These are phyloP conservation scores for Dasypogon diadema DNA, from an alignment of 2,888 invertebrate species.

Conservation along the genomic window DNA sequence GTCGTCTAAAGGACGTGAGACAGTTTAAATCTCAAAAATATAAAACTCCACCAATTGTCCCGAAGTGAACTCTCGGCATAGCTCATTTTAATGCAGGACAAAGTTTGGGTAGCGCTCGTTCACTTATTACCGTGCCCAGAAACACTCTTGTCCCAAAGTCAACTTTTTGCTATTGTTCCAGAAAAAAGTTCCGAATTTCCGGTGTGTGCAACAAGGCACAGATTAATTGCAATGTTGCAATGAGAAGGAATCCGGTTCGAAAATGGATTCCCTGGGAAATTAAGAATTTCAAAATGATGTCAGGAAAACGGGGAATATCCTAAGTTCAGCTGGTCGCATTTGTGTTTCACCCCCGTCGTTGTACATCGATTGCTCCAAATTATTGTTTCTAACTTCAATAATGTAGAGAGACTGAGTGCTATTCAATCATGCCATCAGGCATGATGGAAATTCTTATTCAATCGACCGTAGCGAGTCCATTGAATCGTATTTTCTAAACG, in stretches of 20 bases:
- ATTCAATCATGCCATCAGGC: conserved; percentile 45
- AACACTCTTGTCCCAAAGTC: no score
- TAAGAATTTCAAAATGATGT: conserved; percentile 18
- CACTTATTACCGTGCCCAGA: no score
- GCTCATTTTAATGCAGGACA: conserved; percentile 5
- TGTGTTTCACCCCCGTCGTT: not conserved
- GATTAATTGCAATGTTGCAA: not conserved
- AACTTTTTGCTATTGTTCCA: conserved; percentile 5
- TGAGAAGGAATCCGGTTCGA: no score
- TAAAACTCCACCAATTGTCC: conserved; percentile 7
- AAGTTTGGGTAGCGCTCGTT: not conserved
- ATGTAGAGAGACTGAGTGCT: conserved; percentile 9
- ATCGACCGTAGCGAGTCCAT: conserved; percentile 42
- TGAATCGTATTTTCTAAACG: conserved; percentile 44
- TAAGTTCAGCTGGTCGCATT: conserved; percentile 3
- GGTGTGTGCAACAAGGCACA: not conserved
- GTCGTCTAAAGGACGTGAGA: conserved; percentile 54
- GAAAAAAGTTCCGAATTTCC: no score
- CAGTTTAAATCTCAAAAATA: conserved; percentile 42
- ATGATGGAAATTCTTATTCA: conserved; percentile 48
- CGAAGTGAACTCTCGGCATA: not conserved
- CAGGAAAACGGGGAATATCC: not conserved
- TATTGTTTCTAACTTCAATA: conserved; percentile 27
- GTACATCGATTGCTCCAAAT: conserved; percentile 32
- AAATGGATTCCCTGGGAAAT: not conserved